These are phyloP conservation scores for Cisticola juncidis DNA, from an alignment of 2,113 vertebrate species.

Conservation along the genomic window DNA sequence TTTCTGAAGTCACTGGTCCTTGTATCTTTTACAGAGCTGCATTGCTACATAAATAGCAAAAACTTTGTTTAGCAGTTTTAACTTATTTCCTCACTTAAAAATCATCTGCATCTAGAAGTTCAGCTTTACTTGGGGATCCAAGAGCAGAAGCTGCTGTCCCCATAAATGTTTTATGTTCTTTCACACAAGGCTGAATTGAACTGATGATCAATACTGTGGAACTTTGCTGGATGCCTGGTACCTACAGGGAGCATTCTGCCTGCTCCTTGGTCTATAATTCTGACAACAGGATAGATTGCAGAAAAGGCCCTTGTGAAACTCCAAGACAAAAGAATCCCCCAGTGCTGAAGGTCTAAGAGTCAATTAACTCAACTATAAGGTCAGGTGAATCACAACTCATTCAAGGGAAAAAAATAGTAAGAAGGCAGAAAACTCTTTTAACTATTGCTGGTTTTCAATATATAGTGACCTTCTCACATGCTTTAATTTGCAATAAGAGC, in stretches of 20 bases:
- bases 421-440: neutral
- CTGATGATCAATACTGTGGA: conserved; percentile 20
- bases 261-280: conserved; percentile 34
- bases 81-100: conserved; percentile 3
- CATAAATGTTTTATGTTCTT: conserved; percentile 22
- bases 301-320: neutral
- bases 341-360: neutral
- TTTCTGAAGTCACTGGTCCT: neutral
- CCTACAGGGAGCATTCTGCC: conserved; percentile 28
- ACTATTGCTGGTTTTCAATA: neutral
- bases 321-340: neutral
- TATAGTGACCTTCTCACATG: rapidly evolving
- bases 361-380: conserved; percentile 22
- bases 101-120: neutral
- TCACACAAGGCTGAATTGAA: conserved; percentile 23
- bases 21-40: neutral
- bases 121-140: neutral
- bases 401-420: neutral
- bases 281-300: conserved; percentile 22
- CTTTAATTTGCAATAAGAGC: neutral
- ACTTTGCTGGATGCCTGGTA: conserved; percentile 2
- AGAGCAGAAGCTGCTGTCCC: neutral
- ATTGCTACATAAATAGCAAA: neutral
- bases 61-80: neutral
- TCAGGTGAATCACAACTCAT: neutral